Conservation (phyloP, 2,113 vertebrate genomes). For the Dipodomys spectabilis region DNA sequence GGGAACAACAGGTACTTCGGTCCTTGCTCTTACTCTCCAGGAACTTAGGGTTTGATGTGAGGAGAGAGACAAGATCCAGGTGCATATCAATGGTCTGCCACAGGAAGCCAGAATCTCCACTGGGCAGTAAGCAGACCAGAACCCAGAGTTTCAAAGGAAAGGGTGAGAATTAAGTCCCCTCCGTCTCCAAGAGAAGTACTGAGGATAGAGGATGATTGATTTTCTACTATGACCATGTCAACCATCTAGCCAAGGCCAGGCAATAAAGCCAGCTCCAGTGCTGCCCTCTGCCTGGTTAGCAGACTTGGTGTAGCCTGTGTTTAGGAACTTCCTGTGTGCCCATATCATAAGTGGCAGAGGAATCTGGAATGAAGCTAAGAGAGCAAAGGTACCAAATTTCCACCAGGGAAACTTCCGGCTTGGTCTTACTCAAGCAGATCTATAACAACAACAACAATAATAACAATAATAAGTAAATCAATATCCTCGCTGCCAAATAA, state of each 20-base stretch:
- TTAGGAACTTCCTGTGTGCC: neutral
- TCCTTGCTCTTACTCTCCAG: neutral
- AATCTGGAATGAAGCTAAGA: neutral
- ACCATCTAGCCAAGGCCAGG: neutral
- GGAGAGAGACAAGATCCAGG: neutral
- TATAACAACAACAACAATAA: too few relatives aligned
- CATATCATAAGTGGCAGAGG: neutral
- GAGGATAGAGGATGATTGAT: neutral
- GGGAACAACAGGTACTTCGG: neutral
- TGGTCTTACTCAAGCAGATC: neutral
- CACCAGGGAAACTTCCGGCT: neutral
- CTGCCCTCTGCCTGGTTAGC: neutral
- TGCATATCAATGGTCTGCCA: neutral
- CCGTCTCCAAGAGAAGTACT: neutral
- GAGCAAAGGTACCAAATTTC: neutral
- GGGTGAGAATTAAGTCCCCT: neutral
- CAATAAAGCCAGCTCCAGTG: neutral
- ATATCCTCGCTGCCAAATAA: neutral
- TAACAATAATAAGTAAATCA: neutral
- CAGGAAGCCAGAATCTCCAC: neutral
- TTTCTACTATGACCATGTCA: neutral
- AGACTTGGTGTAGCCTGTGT: neutral
- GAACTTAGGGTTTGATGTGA: constrained; percentile 24
- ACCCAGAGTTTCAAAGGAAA: neutral
- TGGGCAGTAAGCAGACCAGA: neutral